Conservation (phyloP, 2,888 invertebrate genomes). For the Standfussiana lucernea region DNA sequence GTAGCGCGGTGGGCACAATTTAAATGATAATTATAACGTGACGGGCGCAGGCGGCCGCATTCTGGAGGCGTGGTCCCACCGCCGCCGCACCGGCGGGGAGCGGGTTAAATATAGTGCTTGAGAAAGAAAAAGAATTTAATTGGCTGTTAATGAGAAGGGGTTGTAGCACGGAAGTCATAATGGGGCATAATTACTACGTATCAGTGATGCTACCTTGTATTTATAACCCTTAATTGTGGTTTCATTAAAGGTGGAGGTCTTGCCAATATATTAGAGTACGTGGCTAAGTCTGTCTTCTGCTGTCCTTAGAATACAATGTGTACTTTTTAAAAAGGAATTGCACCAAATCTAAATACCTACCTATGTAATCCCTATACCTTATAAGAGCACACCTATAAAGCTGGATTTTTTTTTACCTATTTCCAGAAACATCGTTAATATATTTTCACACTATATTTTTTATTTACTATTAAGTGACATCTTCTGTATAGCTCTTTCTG, state of each 20-base stretch:
- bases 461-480: background rate
- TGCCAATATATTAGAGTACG: background rate
- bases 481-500: background rate
- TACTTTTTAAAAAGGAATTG: background rate
- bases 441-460: background rate
- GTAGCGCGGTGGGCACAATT: slow-evolving; percentile 88
- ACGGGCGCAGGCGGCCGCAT: slow-evolving; percentile 70
- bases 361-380: background rate
- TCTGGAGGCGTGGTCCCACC: slow-evolving; percentile 57
- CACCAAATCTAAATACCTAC: background rate
- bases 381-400: background rate
- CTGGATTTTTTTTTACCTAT: background rate
- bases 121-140: slow-evolving; percentile 45
- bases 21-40: slow-evolving; percentile 90
- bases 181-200: slow-evolving; percentile 44
- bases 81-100: slow-evolving; percentile 34
- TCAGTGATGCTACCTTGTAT: slow-evolving; percentile 34
- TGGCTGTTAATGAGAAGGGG: slow-evolving; percentile 50
- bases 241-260: slow-evolving; percentile 20
- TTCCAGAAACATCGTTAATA: background rate
- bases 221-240: slow-evolving; percentile 15
- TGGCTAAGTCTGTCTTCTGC: background rate
- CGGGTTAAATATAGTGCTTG: slow-evolving; percentile 46
- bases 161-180: slow-evolving; percentile 46
- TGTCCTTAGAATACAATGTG: background rate